Evolutionary conservation across 2,888 invertebrate genomes (phyloP).

Genomic region (Athalia rosae): DNA sequence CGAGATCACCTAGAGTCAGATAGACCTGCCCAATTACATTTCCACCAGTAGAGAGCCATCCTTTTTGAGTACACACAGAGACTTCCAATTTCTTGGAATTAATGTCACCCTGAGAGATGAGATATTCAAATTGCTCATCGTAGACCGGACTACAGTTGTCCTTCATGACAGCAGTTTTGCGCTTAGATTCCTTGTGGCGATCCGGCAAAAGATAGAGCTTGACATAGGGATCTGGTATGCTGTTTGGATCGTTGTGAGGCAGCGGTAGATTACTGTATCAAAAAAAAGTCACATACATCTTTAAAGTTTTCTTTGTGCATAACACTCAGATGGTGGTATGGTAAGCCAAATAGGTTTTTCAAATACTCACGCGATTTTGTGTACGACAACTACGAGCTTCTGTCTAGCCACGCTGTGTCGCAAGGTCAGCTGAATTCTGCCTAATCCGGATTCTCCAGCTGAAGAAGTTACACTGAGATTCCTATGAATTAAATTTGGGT

Average conservation of each 20-base stretch:
- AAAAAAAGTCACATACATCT: constrained; percentile 43
- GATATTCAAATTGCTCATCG: constrained; percentile 94
- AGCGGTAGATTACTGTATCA: constrained; percentile 79
- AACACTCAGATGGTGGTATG: not conserved
- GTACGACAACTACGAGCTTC: constrained; percentile 88
- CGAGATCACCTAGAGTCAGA: constrained; percentile 80
- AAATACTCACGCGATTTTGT: constrained; percentile 89
- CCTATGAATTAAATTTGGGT: constrained; percentile 77
- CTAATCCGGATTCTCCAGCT: constrained; percentile 84
- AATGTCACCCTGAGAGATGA: constrained; percentile 87
- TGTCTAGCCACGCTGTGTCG: constrained; percentile 90
- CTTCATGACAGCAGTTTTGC: constrained; percentile 89
- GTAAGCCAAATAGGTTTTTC: not conserved
- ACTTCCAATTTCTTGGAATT: constrained; percentile 86
- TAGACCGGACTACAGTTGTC: constrained; percentile 94
- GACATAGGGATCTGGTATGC: constrained; percentile 93
- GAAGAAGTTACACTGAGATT: constrained; percentile 78
- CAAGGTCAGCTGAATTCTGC: constrained; percentile 89
- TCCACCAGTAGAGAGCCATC: constrained; percentile 86
- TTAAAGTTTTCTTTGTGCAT: constrained; percentile 5
- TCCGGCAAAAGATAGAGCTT: constrained; percentile 91
- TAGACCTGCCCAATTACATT: constrained; percentile 89
- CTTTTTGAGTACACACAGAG: constrained; percentile 92
- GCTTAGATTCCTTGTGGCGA: constrained; percentile 88
- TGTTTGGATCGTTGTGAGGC: constrained; percentile 86